Evolutionary conservation across 2,113 vertebrate genomes (phyloP).

Genomic region (Takifugu bimaculatus): DNA sequence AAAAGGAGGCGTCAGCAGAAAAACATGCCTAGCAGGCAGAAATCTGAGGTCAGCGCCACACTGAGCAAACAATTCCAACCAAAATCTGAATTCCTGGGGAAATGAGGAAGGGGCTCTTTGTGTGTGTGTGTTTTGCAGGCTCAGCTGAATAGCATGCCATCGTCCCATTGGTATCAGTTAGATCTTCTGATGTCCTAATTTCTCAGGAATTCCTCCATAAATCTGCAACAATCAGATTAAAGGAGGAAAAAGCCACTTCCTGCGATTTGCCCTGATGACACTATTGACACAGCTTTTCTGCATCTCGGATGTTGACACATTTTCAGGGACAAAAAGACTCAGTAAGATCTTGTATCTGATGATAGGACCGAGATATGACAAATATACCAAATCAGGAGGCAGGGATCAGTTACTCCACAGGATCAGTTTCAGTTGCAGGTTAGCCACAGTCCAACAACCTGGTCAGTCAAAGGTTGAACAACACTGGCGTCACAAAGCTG

Average conservation of each 20-base stretch:
- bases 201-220: slow-evolving; percentile 36
- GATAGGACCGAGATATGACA: no score
- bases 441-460: not conserved
- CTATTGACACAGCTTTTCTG: slow-evolving; percentile 6
- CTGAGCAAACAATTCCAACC: slow-evolving; percentile 57
- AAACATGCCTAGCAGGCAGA: slow-evolving; percentile 57
- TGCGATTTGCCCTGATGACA: slow-evolving; percentile 25
- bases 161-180: not conserved
- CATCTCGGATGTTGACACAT: slow-evolving; percentile 12
- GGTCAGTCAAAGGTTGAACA: not conserved
- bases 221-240: slow-evolving; percentile 31
- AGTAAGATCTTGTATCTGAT: not conserved
- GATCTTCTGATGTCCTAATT: not conserved
- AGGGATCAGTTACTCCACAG: no score
- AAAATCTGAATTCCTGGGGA: slow-evolving; percentile 62
- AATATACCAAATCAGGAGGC: no score
- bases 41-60: slow-evolving; percentile 54
- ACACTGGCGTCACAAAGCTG: no score
- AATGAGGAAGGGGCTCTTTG: slow-evolving; percentile 42
- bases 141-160: not conserved
- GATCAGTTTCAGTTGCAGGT: no score
- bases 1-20: slow-evolving; percentile 49
- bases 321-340: slow-evolving; percentile 1
- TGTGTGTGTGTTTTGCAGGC: not conserved
- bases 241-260: slow-evolving; percentile 26